Evolutionary conservation across 2,113 vertebrate genomes (phyloP).

Genomic region (Eublepharis macularius): DNA sequence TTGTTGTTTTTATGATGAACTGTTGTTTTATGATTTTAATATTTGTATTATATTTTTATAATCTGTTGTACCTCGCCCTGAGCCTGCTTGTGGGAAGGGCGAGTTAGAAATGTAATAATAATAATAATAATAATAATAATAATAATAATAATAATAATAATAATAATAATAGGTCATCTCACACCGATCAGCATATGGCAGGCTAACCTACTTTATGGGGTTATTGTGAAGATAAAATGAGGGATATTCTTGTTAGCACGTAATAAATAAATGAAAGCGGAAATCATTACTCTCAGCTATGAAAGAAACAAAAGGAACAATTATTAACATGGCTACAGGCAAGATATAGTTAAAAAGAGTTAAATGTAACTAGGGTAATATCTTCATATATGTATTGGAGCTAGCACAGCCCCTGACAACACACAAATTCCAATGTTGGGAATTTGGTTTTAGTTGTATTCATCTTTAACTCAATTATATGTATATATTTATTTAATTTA

Average conservation of each 20-base stretch:
- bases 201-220: background rate
- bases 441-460: background rate
- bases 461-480: no score
- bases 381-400: background rate
- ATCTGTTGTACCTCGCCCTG: no score
- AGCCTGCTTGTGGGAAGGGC: no score
- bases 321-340: background rate
- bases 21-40: no score
- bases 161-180: no score
- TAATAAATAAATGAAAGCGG: background rate
- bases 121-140: no score
- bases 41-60: no score
- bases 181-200: background rate
- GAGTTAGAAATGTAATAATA: no score
- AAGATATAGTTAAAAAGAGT: background rate
- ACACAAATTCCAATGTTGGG: background rate
- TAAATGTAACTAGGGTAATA: background rate
- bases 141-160: no score
- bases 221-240: background rate
- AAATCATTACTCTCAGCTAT: conserved; percentile 27
- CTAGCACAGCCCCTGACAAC: background rate
- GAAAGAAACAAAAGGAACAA: conserved; percentile 28
- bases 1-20: no score
- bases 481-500: no score
- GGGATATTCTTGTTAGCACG: background rate